Percentiles rank a stretch among this genome's conserved stretches.
Evolutionary conservation across 2,797 vertebrate species (phyloP).

Genomic region (Phrynocephalus guinanensis): DNA sequence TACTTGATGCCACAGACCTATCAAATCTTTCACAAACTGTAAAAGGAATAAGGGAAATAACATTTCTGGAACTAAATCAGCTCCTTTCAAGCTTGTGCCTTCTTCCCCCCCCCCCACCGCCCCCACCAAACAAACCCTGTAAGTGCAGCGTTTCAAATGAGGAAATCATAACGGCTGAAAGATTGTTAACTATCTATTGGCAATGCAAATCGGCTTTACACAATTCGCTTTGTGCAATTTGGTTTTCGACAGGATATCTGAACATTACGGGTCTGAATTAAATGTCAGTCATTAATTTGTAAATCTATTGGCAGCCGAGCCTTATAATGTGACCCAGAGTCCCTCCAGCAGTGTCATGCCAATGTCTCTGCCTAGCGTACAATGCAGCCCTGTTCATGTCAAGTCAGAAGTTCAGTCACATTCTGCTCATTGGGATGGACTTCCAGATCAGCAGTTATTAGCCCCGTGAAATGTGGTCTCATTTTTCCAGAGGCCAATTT

Average conservation of each 20-base stretch:
- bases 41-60: background rate
- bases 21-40: background rate
- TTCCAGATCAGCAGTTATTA: background rate
- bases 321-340: conserved; percentile 7
- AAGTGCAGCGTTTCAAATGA: background rate
- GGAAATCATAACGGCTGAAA: background rate
- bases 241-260: too few species aligned
- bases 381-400: background rate
- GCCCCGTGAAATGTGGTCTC: background rate
- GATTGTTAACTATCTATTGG: background rate
- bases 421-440: background rate
- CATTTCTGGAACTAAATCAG: background rate
- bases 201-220: background rate
- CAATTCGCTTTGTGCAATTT: too few species aligned
- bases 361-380: background rate
- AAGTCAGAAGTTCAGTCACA: background rate
- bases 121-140: background rate
- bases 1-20: background rate
- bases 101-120: too few species aligned
- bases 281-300: too few species aligned
- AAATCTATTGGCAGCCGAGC: conserved; percentile 10
- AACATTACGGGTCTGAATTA: too few species aligned
- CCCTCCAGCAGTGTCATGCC: conserved; percentile 27
- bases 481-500: background rate
- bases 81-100: background rate